Evolutionary conservation across 2,888 invertebrate species (phyloP), one percentile per base, ranked within the genome.

Genomic region (Xestia ashworthii): DNA sequence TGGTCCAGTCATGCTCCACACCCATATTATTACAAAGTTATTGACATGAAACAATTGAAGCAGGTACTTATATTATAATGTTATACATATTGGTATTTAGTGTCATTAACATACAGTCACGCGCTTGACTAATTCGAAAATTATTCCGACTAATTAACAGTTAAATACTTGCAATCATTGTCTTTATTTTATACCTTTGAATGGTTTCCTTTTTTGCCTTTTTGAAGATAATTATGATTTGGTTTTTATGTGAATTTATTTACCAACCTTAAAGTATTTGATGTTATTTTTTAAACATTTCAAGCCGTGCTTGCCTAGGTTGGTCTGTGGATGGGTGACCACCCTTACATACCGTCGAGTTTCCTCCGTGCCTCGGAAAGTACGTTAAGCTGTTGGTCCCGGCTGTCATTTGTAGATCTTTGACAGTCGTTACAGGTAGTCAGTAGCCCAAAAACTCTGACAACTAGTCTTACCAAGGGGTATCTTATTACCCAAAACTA

Each of bases 101-200:
- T 58, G 50, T 69, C 44, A 69, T 78, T 65, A n/a, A n/a, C 41
- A 46, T 66, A 44, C 0, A 74, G 76, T 83, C 85, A 84, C 83
- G 77, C 71, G 76, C 62, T 9, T 48, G 5, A 14, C 66, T 84
- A 81, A 83, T 80, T 81, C 71, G 38, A 60, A 65, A 70, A 76
- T 84, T 76, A 84, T 68, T 81, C 58, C 58, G 14, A 68, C 53
- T 62, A 68, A 85, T 84, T 73, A 65, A 82, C 80, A 41, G 76
- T 71, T 76, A 70, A 70, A 41, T 67, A 67, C 48, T 73, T 65
- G 62, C 71, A 48, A 73, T 76, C 4, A 60, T 76, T 16, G 68
- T 25, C 38, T 68, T 60, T 82, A 58, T 69, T 46, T 60, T 53
- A 38, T 5, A 81, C 32, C 12, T 22, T 14, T 4, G 12, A 58